phyloP scores from a whole-genome alignment of 2,888 invertebrate genomes.

The Nymphalis c-album region DNA sequence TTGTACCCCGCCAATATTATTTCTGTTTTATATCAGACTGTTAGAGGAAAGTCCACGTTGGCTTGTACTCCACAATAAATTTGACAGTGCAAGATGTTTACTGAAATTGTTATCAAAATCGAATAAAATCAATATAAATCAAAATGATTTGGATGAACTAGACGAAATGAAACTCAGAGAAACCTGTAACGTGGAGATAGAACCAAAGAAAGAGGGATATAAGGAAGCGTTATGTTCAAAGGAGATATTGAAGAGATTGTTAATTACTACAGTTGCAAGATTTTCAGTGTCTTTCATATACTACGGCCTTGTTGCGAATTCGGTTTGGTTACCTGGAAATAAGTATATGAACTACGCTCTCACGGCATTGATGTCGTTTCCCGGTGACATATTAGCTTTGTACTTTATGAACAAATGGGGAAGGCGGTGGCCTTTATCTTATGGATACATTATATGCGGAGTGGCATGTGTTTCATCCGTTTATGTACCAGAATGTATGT shows the following conservation, averaged over 20 bases:
- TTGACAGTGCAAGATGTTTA: constrained; percentile 54
- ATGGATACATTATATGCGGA: constrained; percentile 58
- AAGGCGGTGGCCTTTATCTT: constrained; percentile 57
- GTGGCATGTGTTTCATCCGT: constrained; percentile 53
- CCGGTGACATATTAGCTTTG: constrained; percentile 63
- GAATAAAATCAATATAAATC: constrained; percentile 58
- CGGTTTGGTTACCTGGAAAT: constrained; percentile 66
- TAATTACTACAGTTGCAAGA: constrained; percentile 52
- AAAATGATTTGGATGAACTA: constrained; percentile 49
- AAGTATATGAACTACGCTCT: constrained; percentile 67
- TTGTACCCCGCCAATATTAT: constrained; percentile 59
- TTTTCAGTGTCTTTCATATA: constrained; percentile 66
- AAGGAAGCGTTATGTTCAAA: constrained; percentile 54
- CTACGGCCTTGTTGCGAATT: constrained; percentile 66
- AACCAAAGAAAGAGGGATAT: constrained; percentile 54
- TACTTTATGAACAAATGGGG: constrained; percentile 67
- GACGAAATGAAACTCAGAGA: constrained; percentile 51
- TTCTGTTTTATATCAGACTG: constrained; percentile 52
- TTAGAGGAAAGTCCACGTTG: constrained; percentile 67
- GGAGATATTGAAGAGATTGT: constrained; percentile 56
- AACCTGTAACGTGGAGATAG: constrained; percentile 55
- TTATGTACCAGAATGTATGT: constrained; percentile 59
- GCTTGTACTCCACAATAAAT: constrained; percentile 62
- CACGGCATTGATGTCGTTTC: constrained; percentile 66
- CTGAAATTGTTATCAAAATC: constrained; percentile 51